These are phyloP conservation scores for Hydractinia echinata DNA, from an alignment of 30 jellyfish, hydroid and myxozoan species.

Conservation along the genomic window DNA sequence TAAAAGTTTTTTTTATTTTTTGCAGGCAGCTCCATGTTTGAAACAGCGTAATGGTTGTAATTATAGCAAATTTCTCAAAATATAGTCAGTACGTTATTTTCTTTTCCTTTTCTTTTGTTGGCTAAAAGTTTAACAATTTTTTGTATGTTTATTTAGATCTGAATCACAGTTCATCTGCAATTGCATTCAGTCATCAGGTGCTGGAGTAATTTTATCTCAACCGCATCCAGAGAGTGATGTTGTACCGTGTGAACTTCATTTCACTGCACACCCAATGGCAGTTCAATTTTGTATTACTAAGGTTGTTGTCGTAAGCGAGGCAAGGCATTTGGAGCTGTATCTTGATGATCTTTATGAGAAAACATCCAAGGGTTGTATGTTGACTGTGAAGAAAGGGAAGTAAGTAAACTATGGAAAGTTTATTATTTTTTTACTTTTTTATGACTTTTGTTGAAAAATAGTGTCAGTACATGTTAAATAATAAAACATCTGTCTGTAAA, in stretches of 20 bases:
- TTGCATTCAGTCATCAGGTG: constrained; percentile 31
- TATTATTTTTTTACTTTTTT: too few species aligned
- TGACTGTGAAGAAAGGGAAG: constrained; percentile 84
- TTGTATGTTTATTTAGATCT: constrained; percentile 6
- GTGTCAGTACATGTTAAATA: too few species aligned
- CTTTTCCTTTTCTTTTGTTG: background rate
- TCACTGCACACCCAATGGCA: constrained; percentile 59
- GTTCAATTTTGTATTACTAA: constrained; percentile 55
- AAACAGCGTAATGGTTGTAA: too few species aligned
- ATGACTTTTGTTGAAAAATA: too few species aligned
- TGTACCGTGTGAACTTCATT: constrained; percentile 80
- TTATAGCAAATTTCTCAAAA: too few species aligned
- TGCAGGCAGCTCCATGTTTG: too few species aligned
- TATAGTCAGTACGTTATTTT: background rate
- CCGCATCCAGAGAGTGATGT: constrained; percentile 64
- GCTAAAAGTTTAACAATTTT: background rate
- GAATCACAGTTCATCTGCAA: constrained; percentile 29
- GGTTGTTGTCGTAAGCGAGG: constrained; percentile 76
- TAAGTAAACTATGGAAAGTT: constrained; percentile 14
- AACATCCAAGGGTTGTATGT: constrained; percentile 76
- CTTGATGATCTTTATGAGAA: constrained; percentile 80
- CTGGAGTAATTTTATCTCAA: constrained; percentile 33
- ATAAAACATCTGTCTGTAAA: too few species aligned
- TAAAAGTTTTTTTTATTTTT: too few species aligned
- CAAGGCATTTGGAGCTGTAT: constrained; percentile 80